Base-by-base conservation (phyloP, 2,113 vertebrate species). In the Platysternon megacephalum region DNA sequence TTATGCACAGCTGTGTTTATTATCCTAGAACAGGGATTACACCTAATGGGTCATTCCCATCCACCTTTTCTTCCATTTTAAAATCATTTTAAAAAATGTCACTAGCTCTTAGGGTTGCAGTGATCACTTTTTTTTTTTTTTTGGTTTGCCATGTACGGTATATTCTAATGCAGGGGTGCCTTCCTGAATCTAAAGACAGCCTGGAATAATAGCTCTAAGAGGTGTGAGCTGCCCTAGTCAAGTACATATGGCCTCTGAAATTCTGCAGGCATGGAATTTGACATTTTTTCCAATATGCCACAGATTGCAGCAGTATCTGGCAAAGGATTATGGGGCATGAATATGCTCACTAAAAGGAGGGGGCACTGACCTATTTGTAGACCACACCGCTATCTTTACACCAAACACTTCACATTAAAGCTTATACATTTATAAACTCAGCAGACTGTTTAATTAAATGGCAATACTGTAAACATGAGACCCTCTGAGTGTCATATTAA, bases 1-100 rank as follows among this genome's bases (percentile, higher is more conserved):
- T 90, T 35, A 65, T 85, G 78, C 79, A 76, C 0, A 29, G 44
- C 91, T 76, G 24, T 0, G 0, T 95, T 92, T 91, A 29, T 88
- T 90, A 52, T 85, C 58, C 84, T 76, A 46, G 32, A 93, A 65
- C 76, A 88, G 32, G 72, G 42, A 81, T 85, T 56, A 89, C 74
- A 56, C 48, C 87, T 94, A 72, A 78, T 68, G 61, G 35, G 35
- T 11, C 5, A 21, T 68, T 42, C 12, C 74, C 3, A 7, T 72
- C 85, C 4, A 68, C 35, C 39, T 89, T 81, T 84, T 51, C n/a
- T 58, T 93, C 72, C n/a, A 7, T n/a, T 90, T 74, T 74, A 53
- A 86, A 84, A 68, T n/a, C 35, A 68, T 68, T 68, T 32, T 2
- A 2, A 65, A 65, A 68, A 68, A n/a, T n/a, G 32, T n/a, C 35